Evolutionary conservation across 2,888 invertebrate species (phyloP), one percentile per base, ranked within the genome.

Genomic region (Neoaliturus tenellus): DNA sequence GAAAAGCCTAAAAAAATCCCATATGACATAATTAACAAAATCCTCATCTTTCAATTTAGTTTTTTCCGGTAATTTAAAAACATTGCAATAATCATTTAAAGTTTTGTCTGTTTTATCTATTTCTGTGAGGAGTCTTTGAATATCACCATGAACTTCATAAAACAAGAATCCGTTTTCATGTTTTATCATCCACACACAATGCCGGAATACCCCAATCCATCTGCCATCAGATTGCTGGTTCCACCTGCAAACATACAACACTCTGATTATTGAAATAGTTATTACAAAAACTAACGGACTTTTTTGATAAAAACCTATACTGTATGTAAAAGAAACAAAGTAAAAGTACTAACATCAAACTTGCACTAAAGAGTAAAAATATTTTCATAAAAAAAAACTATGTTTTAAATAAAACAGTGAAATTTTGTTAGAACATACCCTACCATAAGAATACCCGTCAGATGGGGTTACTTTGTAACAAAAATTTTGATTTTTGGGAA

Each of bases 1-100:
- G 87, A 96, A 93, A 17, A 98, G 90, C 81, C 95, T 94, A 87
- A 98, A 96, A 90, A 98, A 98, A 55, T 94, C 91, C 62, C 51
- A 51, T 3, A 51, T 14, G n/a, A 51, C 20, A 51, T 23, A 51
- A 23, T 23, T 20, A 23, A 51, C 51, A 23, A 23, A 4, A 23
- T 23, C 51, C 23, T 51, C 51, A 23, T 51, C 23, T 2, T 20
- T 23, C 14, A 51, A 20, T 2, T 51, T 4, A 51, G n/a, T 23
- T 3, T 48, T 8, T 4, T 44, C 44, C 2, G 51, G 23, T 23
- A 51, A 23, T 23, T 20, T 51, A 20, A 51, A 51, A 4, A 14
- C 10, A 23, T 51, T 51, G 51, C 51, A 51, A 51, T 51, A 51
- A 51, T 51, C 51, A 20, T 14, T 10, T 23, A 51, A 51, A 5